These are phyloP conservation scores for Pomatostomus ruficeps DNA, from an alignment of 2,113 vertebrate genomes.

Conservation along the genomic window DNA sequence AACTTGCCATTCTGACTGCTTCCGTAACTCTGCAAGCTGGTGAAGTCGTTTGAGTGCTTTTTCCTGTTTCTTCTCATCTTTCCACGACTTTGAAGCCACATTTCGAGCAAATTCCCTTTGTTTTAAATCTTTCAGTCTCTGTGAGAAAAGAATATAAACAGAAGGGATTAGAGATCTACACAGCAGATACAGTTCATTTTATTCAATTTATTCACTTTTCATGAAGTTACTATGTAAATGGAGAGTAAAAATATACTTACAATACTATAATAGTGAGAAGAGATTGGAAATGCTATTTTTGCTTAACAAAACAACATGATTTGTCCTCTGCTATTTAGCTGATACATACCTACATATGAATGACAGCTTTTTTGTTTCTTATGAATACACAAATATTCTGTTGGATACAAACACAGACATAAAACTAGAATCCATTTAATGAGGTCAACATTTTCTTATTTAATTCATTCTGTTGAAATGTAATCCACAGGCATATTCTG, in stretches of 20 bases:
- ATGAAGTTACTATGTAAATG: not conserved
- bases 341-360: not conserved
- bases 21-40: conserved; percentile 89
- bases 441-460: not conserved
- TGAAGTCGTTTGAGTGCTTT: conserved; percentile 92
- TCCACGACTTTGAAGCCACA: conserved; percentile 97
- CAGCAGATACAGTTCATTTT: not conserved
- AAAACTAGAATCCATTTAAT: not conserved
- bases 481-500: not conserved
- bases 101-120: conserved; percentile 98
- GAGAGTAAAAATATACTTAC: not conserved
- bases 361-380: not conserved
- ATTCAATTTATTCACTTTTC: not conserved
- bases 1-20: conserved; percentile 86
- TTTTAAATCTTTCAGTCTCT: conserved; percentile 98
- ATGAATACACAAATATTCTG: not conserved
- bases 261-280: not conserved
- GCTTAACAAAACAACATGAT: not conserved
- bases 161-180: not conserved
- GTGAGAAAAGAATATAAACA: conserved; percentile 15
- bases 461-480: not conserved
- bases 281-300: not conserved
- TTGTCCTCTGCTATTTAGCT: not conserved
- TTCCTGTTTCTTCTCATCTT: conserved; percentile 97
- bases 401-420: not conserved